Conservation (phyloP, 2,113 vertebrate genomes). For the Piprites chloris region DNA sequence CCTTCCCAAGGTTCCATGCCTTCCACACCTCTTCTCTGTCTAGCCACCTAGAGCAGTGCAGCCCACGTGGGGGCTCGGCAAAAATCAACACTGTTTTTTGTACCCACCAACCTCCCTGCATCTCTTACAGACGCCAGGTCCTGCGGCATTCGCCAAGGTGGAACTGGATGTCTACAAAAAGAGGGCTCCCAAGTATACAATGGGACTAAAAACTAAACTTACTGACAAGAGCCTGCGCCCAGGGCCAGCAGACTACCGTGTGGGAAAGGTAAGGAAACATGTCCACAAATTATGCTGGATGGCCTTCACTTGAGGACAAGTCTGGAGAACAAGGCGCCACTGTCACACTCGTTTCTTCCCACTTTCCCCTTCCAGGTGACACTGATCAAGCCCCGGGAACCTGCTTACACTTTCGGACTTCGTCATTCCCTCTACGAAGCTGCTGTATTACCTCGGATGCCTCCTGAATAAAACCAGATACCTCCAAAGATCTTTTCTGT, state of each 20-base stretch:
- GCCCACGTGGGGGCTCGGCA: rapidly evolving
- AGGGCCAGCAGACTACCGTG: background rate
- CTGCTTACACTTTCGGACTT: background rate
- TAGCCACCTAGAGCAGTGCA: background rate
- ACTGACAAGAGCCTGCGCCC: rapidly evolving
- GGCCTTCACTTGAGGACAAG: background rate
- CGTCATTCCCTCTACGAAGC: background rate
- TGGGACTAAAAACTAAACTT: background rate
- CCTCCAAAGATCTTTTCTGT: background rate
- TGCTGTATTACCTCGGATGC: background rate
- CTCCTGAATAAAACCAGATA: background rate
- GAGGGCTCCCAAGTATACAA: background rate
- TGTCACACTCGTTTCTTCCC: background rate
- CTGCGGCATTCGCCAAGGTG: rapidly evolving
- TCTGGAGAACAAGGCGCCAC: background rate
- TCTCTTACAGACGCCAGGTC: background rate
- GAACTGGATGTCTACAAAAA: background rate
- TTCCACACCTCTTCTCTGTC: background rate
- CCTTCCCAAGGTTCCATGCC: background rate
- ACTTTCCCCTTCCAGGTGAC: background rate
- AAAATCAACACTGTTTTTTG: background rate
- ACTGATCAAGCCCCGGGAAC: background rate
- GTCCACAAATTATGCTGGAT: rapidly evolving
- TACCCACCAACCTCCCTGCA: background rate
- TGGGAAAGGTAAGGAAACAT: background rate